phyloP scores from a whole-genome alignment of 2,797 vertebrate genomes.

The Todus mexicanus region DNA sequence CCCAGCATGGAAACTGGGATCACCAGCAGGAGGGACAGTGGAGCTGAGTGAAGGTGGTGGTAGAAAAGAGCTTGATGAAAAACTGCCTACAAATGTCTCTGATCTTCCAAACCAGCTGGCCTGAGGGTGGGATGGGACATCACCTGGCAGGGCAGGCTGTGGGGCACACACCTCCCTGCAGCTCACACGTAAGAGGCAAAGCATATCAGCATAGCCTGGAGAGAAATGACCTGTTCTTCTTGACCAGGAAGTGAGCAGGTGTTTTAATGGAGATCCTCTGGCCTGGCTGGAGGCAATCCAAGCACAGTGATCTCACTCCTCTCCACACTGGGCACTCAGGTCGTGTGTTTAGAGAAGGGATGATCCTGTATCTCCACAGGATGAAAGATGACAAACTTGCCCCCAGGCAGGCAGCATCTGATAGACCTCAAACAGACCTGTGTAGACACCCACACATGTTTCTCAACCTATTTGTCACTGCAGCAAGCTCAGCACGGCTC shows the following conservation, averaged over 20 bases:
- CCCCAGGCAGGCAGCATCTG: background rate
- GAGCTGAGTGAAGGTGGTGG: background rate
- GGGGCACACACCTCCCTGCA: background rate
- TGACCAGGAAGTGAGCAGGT: background rate
- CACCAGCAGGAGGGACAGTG: background rate
- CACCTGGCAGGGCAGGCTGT: fast-evolving
- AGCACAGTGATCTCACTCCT: background rate
- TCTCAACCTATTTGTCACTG: background rate
- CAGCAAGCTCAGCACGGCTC: background rate
- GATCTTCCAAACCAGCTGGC: background rate
- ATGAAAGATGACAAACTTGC: background rate
- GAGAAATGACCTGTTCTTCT: background rate
- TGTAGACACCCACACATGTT: background rate
- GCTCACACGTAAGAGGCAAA: background rate
- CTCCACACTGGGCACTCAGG: fast-evolving
- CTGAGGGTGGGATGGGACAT: background rate
- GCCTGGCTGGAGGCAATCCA: background rate
- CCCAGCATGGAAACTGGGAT: background rate
- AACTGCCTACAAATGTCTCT: background rate
- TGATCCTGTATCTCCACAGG: background rate
- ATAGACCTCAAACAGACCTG: background rate
- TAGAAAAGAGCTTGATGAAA: background rate
- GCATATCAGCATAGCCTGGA: fast-evolving
- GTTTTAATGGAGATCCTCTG: background rate
- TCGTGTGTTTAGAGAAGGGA: background rate